These are phyloP conservation scores for Ophion costatus DNA, from an alignment of 2,888 invertebrate species.

Conservation along the genomic window DNA sequence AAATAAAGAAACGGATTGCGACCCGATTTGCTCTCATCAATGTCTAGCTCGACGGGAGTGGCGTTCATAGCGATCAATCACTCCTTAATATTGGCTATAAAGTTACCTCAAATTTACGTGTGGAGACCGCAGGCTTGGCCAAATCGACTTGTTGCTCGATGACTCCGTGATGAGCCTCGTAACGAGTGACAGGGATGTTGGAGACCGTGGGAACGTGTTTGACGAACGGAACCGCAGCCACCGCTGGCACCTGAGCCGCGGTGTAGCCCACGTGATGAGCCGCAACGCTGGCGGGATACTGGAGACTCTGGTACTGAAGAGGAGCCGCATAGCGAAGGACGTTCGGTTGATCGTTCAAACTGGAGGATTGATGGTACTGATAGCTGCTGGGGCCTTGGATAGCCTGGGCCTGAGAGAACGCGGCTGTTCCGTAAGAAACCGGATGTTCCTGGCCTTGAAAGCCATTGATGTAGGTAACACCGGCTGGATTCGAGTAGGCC, in stretches of 20 bases:
- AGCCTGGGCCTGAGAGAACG: slow-evolving; percentile 50
- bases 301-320: slow-evolving; percentile 65
- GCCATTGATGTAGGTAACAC: slow-evolving; percentile 84
- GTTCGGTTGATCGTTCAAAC: slow-evolving; percentile 59
- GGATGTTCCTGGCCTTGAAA: slow-evolving; percentile 75
- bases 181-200: slow-evolving; percentile 84
- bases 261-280: slow-evolving; percentile 79
- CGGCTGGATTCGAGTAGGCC: slow-evolving; percentile 85
- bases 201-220: slow-evolving; percentile 84
- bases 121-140: slow-evolving; percentile 86
- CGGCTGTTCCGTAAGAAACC: slow-evolving; percentile 68
- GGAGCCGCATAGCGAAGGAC: slow-evolving; percentile 54
- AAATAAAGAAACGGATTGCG: not conserved
- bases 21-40: not conserved
- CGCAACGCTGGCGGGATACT: slow-evolving; percentile 74
- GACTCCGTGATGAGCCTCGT: slow-evolving; percentile 84
- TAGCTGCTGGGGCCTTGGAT: slow-evolving; percentile 45
- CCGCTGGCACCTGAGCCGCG: slow-evolving; percentile 78
- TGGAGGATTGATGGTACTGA: slow-evolving; percentile 39
- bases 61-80: not conserved
- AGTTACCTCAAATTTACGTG: slow-evolving; percentile 84
- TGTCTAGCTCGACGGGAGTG: not conserved
- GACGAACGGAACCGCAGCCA: slow-evolving; percentile 79
- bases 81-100: not conserved
- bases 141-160: slow-evolving; percentile 86